Percentiles rank a stretch among this genome's conserved stretches.
Conservation (phyloP, 2,113 vertebrate species). For the Neogale vison region DNA sequence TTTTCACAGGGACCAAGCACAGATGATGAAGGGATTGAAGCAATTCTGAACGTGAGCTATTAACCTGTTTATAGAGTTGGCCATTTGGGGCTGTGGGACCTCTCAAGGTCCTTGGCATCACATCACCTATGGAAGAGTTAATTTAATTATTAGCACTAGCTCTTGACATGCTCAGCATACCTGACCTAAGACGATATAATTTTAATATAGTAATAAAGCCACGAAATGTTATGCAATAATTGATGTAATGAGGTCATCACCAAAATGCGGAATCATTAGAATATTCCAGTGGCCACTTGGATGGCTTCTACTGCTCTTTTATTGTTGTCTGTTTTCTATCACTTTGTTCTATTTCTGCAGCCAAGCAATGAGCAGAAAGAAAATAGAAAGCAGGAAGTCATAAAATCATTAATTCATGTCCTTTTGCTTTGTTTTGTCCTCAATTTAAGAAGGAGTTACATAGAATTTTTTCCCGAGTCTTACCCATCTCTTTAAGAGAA, state of each 20-base stretch:
- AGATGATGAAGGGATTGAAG: not conserved
- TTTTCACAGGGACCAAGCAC: not conserved
- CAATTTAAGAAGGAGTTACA: not conserved
- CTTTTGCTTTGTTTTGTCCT: not conserved
- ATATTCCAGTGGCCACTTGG: not conserved
- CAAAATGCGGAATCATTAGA: not conserved
- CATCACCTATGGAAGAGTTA: fast-evolving
- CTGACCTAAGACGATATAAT: not conserved
- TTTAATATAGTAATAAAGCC: not conserved
- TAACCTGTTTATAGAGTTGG: not conserved
- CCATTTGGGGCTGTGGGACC: too few relatives aligned
- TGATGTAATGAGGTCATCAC: not conserved
- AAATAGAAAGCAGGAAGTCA: not conserved
- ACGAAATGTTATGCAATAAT: too few relatives aligned
- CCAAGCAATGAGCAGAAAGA: too few relatives aligned
- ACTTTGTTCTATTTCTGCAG: not conserved
- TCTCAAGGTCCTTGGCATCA: not conserved
- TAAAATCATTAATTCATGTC: not conserved
- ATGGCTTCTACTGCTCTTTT: not conserved
- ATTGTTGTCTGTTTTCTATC: not conserved
- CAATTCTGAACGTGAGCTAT: not conserved
- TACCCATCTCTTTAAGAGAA: not conserved
- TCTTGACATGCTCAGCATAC: not conserved
- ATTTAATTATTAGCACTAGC: too few relatives aligned
- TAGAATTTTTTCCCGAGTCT: not conserved